These are phyloP conservation scores for Molorchus minor DNA, from an alignment of 2,888 invertebrate genomes.

Conservation along the genomic window DNA sequence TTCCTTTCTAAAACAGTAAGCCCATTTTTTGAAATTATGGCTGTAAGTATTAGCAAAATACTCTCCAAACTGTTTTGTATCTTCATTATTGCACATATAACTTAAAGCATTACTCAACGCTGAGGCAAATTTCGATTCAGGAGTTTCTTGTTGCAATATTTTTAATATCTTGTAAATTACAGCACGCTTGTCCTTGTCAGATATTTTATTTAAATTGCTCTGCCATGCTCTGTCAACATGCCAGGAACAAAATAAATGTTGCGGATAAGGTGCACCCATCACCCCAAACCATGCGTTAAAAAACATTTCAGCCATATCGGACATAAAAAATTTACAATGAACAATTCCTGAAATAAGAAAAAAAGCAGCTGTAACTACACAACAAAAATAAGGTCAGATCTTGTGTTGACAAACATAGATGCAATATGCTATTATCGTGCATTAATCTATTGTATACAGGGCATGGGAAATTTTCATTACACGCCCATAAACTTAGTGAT, in stretches of 20 bases:
- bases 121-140: background rate
- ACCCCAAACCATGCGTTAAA: background rate
- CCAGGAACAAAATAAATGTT: background rate
- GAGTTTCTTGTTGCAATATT: background rate
- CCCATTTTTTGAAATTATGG: constrained; percentile 29
- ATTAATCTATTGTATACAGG: too few species aligned
- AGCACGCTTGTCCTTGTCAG: background rate
- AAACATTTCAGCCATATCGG: background rate
- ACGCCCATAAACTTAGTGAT: too few species aligned
- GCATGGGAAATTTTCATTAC: too few species aligned
- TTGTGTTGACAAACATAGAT: too few species aligned
- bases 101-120: background rate
- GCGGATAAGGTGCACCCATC: background rate
- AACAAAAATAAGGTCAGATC: too few species aligned
- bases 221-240: too few species aligned
- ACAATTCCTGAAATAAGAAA: too few species aligned
- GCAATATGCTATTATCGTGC: too few species aligned
- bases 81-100: constrained; percentile 12
- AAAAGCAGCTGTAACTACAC: too few species aligned
- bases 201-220: background rate
- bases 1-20: constrained; percentile 33
- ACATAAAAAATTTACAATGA: background rate
- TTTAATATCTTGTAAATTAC: too few species aligned
- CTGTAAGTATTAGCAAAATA: constrained; percentile 35
- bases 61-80: constrained; percentile 28